A percentile compares a stretch with the other conserved stretches of the same genome.
These are phyloP conservation scores for Eidolon helvum DNA, from an alignment of 2,113 vertebrate genomes.

Conservation along the genomic window DNA sequence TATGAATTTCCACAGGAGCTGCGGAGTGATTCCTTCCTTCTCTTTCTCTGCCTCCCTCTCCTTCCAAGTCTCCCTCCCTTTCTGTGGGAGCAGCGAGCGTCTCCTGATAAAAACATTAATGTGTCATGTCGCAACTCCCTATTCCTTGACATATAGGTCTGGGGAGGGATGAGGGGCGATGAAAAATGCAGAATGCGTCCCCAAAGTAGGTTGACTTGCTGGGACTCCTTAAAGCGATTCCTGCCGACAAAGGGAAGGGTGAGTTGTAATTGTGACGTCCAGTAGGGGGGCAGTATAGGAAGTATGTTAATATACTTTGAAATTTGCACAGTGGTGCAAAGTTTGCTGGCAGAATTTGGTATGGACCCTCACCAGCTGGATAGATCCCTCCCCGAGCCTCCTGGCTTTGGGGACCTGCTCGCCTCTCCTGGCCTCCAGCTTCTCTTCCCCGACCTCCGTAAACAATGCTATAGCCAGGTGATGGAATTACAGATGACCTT, in stretches of 20 bases:
- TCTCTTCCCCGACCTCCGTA: not conserved
- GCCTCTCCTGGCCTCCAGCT: not conserved
- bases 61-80: constrained; percentile 37
- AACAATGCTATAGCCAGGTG: constrained; percentile 17
- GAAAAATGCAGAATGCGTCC: constrained; percentile 51
- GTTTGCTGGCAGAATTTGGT: not conserved
- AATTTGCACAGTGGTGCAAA: constrained; percentile 29
- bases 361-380: not conserved
- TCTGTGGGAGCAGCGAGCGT: constrained; percentile 33
- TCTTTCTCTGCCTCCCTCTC: not conserved
- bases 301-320: not conserved
- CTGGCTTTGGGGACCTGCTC: not conserved
- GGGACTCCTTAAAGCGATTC: constrained; percentile 39
- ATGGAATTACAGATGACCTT: constrained; percentile 83
- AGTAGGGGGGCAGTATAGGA: not conserved
- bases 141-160: constrained; percentile 70
- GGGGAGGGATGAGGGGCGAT: constrained; percentile 22
- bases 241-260: not conserved
- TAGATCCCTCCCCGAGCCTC: not conserved
- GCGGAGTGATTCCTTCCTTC: not conserved
- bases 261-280: constrained; percentile 28
- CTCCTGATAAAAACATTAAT: constrained; percentile 67
- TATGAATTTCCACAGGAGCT: constrained; percentile 66
- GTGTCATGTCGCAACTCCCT: constrained; percentile 71
- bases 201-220: constrained; percentile 37